Evolutionary conservation across 2,797 vertebrate genomes (phyloP).

Genomic region (Rhinophrynus dorsalis): DNA sequence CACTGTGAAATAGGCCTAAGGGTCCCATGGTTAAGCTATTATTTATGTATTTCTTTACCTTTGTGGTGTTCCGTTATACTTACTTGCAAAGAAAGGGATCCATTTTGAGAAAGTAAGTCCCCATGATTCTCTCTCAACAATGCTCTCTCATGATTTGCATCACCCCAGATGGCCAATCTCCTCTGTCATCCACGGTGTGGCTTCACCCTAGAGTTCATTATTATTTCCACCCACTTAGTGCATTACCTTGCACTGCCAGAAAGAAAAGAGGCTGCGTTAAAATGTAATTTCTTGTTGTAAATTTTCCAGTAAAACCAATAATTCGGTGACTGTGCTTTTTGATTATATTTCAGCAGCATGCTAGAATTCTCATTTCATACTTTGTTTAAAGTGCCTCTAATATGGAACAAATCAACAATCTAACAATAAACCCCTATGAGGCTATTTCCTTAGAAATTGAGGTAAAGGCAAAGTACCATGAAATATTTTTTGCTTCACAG

Average conservation of each 20-base stretch:
- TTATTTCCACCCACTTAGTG: not conserved
- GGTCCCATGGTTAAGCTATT: too few species aligned
- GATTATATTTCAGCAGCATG: constrained; percentile 1
- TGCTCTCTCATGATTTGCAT: not conserved
- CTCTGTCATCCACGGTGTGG: not conserved
- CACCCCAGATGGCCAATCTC: not conserved
- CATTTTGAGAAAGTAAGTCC: too few species aligned
- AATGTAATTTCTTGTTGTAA: not conserved
- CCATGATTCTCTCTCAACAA: not conserved
- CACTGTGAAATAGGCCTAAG: too few species aligned
- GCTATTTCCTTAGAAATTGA: not conserved
- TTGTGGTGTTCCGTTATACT: too few species aligned
- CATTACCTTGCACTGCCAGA: not conserved
- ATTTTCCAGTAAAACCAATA: constrained; percentile 8
- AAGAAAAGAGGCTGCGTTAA: not conserved
- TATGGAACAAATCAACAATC: constrained; percentile 1
- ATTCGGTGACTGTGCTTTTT: not conserved
- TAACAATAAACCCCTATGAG: not conserved
- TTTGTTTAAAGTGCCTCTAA: not conserved
- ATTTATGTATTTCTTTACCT: too few species aligned
- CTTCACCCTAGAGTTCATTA: not conserved
- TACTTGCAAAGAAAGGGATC: too few species aligned
- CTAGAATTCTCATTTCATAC: not conserved
- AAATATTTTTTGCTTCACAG: not conserved
- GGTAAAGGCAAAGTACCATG: not conserved